Percentiles rank a stretch among this genome's conserved stretches.
Evolutionary conservation across 53 echinoderm and acorn worm species (phyloP).

Genomic region (Mesocentrotus franciscanus): DNA sequence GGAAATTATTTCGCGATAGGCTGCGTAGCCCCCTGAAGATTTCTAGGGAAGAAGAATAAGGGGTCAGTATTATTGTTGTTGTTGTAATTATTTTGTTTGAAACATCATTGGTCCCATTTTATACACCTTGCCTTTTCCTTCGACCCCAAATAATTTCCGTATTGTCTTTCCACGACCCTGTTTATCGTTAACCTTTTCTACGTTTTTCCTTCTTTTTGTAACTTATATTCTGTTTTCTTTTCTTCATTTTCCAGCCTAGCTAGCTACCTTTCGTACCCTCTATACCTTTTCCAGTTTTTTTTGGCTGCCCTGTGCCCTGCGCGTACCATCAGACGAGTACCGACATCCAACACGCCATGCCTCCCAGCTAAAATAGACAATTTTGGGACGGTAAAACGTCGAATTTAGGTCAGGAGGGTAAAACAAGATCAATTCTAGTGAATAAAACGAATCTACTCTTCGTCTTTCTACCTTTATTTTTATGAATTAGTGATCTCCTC

Average conservation of each 20-base stretch:
- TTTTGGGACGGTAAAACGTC: constrained; percentile 65
- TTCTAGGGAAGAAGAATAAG: too few relatives aligned
- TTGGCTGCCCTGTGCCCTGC: background rate
- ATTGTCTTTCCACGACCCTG: too few relatives aligned
- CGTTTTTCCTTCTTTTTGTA: background rate
- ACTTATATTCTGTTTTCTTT: background rate
- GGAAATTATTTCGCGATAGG: too few relatives aligned
- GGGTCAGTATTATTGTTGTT: too few relatives aligned
- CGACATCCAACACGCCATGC: constrained; percentile 42
- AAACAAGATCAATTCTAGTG: constrained; percentile 55
- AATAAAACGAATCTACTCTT: constrained; percentile 65
- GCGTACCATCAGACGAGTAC: background rate
- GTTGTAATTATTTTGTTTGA: too few relatives aligned
- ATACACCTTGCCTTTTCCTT: background rate
- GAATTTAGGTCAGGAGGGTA: constrained; percentile 65
- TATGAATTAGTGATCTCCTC: constrained; percentile 49
- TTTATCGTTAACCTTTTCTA: background rate
- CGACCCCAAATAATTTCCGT: background rate
- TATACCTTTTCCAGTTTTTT: background rate
- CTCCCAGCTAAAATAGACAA: constrained; percentile 59
- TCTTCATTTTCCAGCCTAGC: background rate
- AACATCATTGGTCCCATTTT: background rate
- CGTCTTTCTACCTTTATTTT: constrained; percentile 38
- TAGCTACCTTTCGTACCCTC: constrained; percentile 4
- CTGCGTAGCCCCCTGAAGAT: too few relatives aligned